Conservation (phyloP, 2,113 vertebrate genomes). For the Sebastes schlegelii region DNA sequence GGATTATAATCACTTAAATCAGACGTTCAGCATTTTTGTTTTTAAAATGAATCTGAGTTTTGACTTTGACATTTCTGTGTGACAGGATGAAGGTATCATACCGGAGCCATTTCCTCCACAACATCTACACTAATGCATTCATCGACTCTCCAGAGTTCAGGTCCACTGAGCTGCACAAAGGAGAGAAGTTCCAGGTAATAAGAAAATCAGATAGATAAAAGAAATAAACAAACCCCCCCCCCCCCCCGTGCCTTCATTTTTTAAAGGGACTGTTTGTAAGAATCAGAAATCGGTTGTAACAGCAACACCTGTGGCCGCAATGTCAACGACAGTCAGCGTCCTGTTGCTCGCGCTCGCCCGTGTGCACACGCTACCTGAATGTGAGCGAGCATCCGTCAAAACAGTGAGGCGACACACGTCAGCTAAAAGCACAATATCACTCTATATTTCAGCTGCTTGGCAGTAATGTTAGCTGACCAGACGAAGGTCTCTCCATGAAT, state of each 20-base stretch:
- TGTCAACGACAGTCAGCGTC: no score
- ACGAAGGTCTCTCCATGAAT: no score
- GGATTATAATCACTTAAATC: background rate
- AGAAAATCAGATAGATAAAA: background rate
- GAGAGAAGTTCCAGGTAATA: conserved; percentile 97
- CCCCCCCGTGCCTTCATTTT: background rate
- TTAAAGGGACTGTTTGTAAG: no score
- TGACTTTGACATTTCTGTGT: conserved; percentile 40
- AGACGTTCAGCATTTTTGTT: background rate
- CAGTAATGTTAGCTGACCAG: no score
- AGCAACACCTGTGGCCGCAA: no score
- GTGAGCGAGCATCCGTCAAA: no score
- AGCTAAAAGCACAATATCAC: no score
- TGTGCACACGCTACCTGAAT: no score
- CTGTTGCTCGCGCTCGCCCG: no score
- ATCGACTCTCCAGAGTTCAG: conserved; percentile 99
- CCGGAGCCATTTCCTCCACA: conserved; percentile 97
- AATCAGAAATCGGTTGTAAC: no score
- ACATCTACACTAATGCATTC: conserved; percentile 98
- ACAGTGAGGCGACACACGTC: no score
- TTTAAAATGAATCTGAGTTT: background rate
- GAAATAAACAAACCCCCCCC: background rate
- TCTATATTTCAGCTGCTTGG: no score
- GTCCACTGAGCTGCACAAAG: conserved; percentile 95
- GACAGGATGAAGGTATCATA: conserved; percentile 98